These are phyloP conservation scores for Corythoichthys intestinalis DNA, from an alignment of 2,113 vertebrate genomes.

Conservation along the genomic window DNA sequence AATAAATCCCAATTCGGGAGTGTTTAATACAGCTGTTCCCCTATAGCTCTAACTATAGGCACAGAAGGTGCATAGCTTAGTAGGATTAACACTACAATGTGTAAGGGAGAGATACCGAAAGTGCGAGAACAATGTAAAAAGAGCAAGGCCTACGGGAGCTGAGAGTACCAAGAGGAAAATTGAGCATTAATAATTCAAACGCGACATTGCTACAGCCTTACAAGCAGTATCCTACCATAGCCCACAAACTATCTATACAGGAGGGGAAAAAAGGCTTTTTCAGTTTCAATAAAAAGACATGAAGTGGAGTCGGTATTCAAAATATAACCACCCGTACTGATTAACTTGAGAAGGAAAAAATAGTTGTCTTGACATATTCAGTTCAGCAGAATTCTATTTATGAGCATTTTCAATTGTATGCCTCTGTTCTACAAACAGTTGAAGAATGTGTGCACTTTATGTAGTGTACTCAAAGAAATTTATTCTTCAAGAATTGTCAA, in stretches of 20 bases:
- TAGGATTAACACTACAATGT: constrained; percentile 20
- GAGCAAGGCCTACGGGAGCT: constrained; percentile 7
- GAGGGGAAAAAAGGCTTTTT: background rate
- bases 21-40: background rate
- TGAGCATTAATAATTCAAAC: constrained; percentile 24
- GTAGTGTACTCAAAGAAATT: constrained; percentile 26
- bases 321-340: background rate
- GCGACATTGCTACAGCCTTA: background rate
- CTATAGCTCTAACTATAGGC: background rate
- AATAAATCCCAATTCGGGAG: background rate
- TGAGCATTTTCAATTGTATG: background rate
- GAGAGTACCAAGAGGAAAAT: constrained; percentile 10
- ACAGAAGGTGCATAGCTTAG: constrained; percentile 8
- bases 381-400: constrained; percentile 40
- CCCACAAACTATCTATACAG: background rate
- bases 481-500: constrained; percentile 40
- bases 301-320: background rate
- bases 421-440: constrained; percentile 5
- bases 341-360: background rate
- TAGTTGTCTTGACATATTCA: constrained; percentile 4
- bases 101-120: background rate
- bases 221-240: background rate
- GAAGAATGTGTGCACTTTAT: constrained; percentile 19
- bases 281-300: background rate
- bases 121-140: constrained; percentile 4